Conservation (phyloP, 35 echinoderm and acorn worm genomes). For the Hemicentrotus pulcherrimus region DNA sequence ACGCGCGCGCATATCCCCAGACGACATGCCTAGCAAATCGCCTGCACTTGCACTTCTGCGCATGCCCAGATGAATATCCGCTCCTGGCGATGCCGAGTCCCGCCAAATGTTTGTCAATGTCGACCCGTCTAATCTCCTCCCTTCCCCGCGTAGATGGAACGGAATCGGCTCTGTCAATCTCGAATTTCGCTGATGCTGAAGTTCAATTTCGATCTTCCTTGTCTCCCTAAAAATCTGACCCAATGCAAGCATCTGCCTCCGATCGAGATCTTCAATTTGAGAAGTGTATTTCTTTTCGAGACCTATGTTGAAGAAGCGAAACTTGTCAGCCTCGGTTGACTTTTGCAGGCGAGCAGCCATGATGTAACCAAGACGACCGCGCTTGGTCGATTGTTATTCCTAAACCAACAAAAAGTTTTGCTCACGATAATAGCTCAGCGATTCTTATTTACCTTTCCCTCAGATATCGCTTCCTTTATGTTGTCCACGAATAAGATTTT, state of each 20-base stretch:
- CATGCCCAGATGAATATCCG: background rate
- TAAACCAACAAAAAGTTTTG: background rate
- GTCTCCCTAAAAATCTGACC: background rate
- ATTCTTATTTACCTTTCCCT: background rate
- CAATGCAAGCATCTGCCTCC: background rate
- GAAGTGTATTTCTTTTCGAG: constrained; percentile 31
- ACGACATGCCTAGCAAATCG: background rate
- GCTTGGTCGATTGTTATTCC: background rate
- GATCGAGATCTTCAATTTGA: background rate
- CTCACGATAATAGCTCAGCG: background rate
- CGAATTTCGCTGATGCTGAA: background rate
- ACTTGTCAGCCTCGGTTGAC: background rate
- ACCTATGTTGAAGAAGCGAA: background rate
- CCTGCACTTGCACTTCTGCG: constrained; percentile 11
- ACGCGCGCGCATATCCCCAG: background rate
- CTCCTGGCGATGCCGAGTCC: background rate
- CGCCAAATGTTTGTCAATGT: background rate
- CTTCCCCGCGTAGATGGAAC: background rate
- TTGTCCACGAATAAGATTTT: background rate
- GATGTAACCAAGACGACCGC: background rate
- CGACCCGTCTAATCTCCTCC: background rate
- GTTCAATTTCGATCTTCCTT: constrained; percentile 28
- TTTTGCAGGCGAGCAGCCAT: constrained; percentile 39
- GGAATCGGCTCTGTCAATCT: constrained; percentile 12
- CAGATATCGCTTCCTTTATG: background rate